Evolutionary conservation across 2,113 vertebrate genomes (phyloP), one percentile per base, ranked within the genome.

Genomic region (Marmota monax): DNA sequence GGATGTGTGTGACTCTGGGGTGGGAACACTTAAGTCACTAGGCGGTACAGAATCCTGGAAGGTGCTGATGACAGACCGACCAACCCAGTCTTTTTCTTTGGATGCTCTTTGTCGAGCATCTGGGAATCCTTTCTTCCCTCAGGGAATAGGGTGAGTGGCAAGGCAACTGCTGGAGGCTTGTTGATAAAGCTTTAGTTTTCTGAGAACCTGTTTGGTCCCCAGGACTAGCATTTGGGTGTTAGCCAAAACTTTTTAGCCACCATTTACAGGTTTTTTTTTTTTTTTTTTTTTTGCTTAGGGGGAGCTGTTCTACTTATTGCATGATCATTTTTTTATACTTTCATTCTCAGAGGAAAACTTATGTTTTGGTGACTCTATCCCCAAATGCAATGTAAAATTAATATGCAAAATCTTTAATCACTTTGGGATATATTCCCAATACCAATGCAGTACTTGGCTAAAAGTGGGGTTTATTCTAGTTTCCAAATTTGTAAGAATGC

Each of bases 261-360:
- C 16, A 10, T 51, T 67, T 69, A 56, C 16, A 92, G 83, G 39
- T 22, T 87, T 69, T 74, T 51, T 51, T 42, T 42, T 42, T 45
- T 45, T 53, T 27, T 87, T 69, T 74, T 53, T 25, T 87, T 69
- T 74, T 73, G 34, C 63, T 79, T 45, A 51, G 2, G 34, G 37
- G 25, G 32, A 88, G 37, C 37, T 58, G 37, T 4, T 73, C 53
- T 95, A 23, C 56, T 48, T 58, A 16, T n/a, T 69, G 14, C 23
- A 7, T 73, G 45, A 56, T 78, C 32, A 90, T 65, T 94, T 84
- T 42, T 90, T 29, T 84, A 22, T 58, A 14, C 10, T 90, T 96
- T 92, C 23, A 65, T 69, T 96, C 20, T 96, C 53, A 48, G 92
- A 88, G 22, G n/a, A 77, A 83, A 85, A 56, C 63, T 82, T 34